Percentiles rank a stretch among this genome's conserved stretches.
Conservation (phyloP, 1,140 invertebrate species). For the Ericerus pela region DNA sequence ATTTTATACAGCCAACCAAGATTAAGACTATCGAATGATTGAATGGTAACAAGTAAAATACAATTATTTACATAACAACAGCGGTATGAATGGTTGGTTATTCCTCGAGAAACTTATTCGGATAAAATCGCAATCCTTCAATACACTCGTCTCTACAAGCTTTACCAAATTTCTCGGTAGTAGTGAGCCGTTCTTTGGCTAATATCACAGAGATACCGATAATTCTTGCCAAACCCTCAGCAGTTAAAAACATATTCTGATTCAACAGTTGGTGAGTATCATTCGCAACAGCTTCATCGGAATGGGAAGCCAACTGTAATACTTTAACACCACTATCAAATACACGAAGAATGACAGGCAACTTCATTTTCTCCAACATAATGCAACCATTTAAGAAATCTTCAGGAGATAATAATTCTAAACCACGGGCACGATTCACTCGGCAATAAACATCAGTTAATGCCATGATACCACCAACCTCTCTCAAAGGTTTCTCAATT, state of each 20-base stretch:
- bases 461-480: conserved; percentile 90
- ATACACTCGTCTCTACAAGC: conserved; percentile 88
- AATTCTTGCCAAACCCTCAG: conserved; percentile 40
- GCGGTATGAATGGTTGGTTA: too few species aligned
- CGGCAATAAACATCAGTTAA: conserved; percentile 92
- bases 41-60: background rate
- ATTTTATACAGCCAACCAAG: background rate
- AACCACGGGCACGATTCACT: conserved; percentile 75
- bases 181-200: conserved; percentile 69
- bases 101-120: conserved; percentile 56
- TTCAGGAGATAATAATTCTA: conserved; percentile 83
- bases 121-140: conserved; percentile 83
- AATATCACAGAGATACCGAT: conserved; percentile 69
- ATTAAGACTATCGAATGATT: background rate
- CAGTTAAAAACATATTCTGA: conserved; percentile 54
- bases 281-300: conserved; percentile 59
- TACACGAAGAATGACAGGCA: conserved; percentile 60
- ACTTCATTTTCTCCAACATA: conserved; percentile 42
- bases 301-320: conserved; percentile 60
- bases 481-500: conserved; percentile 64
- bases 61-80: background rate
- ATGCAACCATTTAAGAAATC: conserved; percentile 84
- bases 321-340: conserved; percentile 88
- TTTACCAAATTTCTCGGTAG: conserved; percentile 65
- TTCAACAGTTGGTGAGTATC: conserved; percentile 55